Evolutionary conservation across 2,113 vertebrate species (phyloP).

Genomic region (Pedionomus torquatus): DNA sequence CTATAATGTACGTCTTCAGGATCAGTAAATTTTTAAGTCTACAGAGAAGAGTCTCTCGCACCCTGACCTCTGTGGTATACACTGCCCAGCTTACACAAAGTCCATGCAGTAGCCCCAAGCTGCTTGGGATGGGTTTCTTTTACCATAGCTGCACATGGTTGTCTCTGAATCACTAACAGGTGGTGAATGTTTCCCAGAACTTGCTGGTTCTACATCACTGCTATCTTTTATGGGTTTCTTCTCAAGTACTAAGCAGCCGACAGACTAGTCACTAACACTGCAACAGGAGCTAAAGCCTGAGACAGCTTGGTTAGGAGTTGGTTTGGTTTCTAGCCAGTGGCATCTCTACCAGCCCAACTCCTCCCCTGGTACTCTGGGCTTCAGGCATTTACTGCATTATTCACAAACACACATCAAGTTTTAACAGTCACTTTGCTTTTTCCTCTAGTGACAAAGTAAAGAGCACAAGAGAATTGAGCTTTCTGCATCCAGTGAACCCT

Average conservation of each 20-base stretch:
- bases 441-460: background rate
- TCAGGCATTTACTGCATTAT: background rate
- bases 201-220: background rate
- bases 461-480: background rate
- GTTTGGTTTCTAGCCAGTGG: background rate
- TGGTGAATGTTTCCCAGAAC: background rate
- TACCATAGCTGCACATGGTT: accelerated
- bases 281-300: background rate
- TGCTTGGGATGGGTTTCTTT: background rate
- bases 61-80: background rate
- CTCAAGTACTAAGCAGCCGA: background rate
- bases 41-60: background rate
- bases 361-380: background rate
- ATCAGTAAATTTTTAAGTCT: background rate
- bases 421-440: background rate
- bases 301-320: background rate
- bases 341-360: background rate
- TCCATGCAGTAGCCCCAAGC: background rate
- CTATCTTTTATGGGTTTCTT: no score
- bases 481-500: background rate
- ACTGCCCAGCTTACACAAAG: background rate
- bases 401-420: background rate
- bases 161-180: background rate
- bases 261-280: background rate
- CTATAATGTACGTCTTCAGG: background rate